Percentiles rank a stretch among this genome's conserved stretches.
These are phyloP conservation scores for Trididemnum clinides DNA, from an alignment of 23 tunicate genomes.

Conservation along the genomic window DNA sequence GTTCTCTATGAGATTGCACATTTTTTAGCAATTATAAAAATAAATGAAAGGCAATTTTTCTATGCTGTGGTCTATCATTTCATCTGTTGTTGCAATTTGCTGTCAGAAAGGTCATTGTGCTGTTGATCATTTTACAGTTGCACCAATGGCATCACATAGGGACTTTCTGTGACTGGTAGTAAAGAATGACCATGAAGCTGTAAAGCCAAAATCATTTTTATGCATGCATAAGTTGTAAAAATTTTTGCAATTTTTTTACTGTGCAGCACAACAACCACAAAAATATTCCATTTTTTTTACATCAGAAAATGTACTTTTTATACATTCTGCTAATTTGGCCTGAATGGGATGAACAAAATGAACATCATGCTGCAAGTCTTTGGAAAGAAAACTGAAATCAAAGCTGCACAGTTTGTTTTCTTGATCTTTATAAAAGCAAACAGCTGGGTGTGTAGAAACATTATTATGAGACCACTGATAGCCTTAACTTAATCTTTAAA, in stretches of 20 bases:
- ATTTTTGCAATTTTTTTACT: too few species aligned
- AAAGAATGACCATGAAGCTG: neutral
- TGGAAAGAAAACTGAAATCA: neutral
- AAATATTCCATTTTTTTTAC: too few species aligned
- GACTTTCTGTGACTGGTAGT: neutral
- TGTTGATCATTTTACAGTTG: neutral
- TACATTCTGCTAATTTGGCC: neutral
- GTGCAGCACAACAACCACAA: too few species aligned
- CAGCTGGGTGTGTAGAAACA: neutral
- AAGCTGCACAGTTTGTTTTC: neutral
- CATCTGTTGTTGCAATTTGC: neutral
- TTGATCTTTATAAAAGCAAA: neutral
- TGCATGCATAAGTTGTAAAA: too few species aligned
- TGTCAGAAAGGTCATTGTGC: slow-evolving; percentile 1
- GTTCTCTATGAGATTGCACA: neutral
- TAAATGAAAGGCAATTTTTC: neutral
- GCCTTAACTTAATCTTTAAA: neutral
- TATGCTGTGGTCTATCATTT: neutral
- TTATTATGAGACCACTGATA: neutral
- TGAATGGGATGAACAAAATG: neutral
- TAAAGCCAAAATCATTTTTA: neutral
- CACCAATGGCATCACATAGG: neutral
- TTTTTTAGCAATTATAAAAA: neutral
- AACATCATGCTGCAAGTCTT: neutral
- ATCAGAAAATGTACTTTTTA: neutral